Evolutionary conservation across 2,888 invertebrate species (phyloP).

Genomic region (Synergus laeviventris): DNA sequence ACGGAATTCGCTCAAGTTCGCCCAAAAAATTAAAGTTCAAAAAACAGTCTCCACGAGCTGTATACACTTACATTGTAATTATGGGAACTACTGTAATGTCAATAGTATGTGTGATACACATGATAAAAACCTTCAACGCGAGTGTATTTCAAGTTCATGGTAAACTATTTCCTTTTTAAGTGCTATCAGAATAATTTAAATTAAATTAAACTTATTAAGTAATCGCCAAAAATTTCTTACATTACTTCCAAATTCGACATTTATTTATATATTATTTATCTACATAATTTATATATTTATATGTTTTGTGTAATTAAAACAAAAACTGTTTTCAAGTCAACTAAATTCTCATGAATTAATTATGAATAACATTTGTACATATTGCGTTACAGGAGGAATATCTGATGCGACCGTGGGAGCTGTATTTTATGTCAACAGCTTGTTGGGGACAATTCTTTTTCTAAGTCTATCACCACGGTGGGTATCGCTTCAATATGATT

Average conservation of each 20-base stretch:
- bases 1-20: slow-evolving; percentile 59
- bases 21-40: slow-evolving; percentile 61
- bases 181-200: background rate
- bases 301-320: no score
- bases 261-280: no score
- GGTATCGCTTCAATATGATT: slow-evolving; percentile 68
- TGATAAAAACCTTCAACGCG: slow-evolving; percentile 66
- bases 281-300: no score
- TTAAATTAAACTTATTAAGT: no score
- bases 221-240: background rate
- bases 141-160: slow-evolving; percentile 63
- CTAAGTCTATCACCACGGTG: slow-evolving; percentile 70
- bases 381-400: slow-evolving; percentile 65
- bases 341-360: background rate
- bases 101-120: slow-evolving; percentile 64
- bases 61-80: slow-evolving; percentile 60
- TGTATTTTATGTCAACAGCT: slow-evolving; percentile 72
- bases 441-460: slow-evolving; percentile 68
- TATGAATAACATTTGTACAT: slow-evolving; percentile 29
- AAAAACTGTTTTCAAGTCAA: background rate
- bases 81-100: slow-evolving; percentile 59
- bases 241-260: slow-evolving; percentile 5
- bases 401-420: slow-evolving; percentile 71
- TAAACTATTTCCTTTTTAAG: slow-evolving; percentile 49
- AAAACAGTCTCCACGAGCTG: slow-evolving; percentile 57